Base-by-base conservation (phyloP, 2,888 invertebrate genomes). In the Nasonovia ribisnigri region DNA sequence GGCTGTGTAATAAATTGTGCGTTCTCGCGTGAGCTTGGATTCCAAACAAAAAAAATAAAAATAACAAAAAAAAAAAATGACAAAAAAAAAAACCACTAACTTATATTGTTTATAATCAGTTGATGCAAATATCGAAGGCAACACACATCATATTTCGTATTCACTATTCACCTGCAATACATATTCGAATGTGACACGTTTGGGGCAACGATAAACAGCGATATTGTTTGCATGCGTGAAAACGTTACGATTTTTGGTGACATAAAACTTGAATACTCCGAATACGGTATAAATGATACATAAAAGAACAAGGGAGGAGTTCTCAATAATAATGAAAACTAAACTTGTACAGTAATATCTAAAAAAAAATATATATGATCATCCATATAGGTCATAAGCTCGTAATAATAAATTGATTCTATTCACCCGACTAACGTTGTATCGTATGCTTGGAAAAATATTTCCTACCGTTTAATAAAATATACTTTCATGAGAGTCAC, bases 401-500 rank as follows among this genome's bases (percentile, higher is more conserved):
- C 77, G 20, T 77, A 77, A 77, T 36, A 77, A 77, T 77, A 77
- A 77, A 77, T 77, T 77, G 77, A 77, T 77, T 77, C 77, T 77
- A 77, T 36, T 77, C 77, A 36, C 16, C 77, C 36, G 77, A 77
- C 77, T 77, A 36, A 36, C 42, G 77, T 77, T 77, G 36, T 77
- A 77, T 36, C 77, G 77, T 77, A 77, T 77, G 77, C 36, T 36
- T 36, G 77, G 77, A 77, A 77, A 77, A 77, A 77, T 87, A 87
- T 87, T 46, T 87, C 87, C 29, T 87, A 42, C 87, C 29, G 43
- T 87, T 87, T 87, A 87, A 87, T 46, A 87, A 87, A n/a, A 87
- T 29, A 48, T 29, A 87, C 16, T 87, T 87, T 46, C 87, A 87
- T 20, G 5, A 87, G 4, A 87, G 88, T 57, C 57, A 88, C 57